Conservation (phyloP, 2,888 invertebrate species). For the Erannis defoliaria region DNA sequence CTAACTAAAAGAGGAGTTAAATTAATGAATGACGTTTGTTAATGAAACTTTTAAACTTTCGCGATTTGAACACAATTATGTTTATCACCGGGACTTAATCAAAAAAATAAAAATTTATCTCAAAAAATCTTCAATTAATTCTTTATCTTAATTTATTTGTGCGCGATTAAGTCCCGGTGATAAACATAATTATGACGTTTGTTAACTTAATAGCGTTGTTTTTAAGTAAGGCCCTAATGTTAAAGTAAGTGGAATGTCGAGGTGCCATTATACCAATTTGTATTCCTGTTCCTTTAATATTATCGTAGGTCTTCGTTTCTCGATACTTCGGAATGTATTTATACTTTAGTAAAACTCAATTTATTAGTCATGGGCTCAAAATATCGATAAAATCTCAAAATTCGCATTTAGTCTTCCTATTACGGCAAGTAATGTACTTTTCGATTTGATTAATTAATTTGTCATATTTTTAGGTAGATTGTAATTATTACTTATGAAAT, state of each 20-base stretch:
- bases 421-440: constrained; percentile 68
- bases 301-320: constrained; percentile 60
- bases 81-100: too few relatives aligned
- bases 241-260: constrained; percentile 78
- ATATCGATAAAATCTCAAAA: constrained; percentile 59
- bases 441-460: constrained; percentile 65
- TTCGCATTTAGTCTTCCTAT: constrained; percentile 79
- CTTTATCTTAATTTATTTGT: too few relatives aligned
- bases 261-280: constrained; percentile 84
- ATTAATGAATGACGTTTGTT: too few relatives aligned
- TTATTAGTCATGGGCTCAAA: constrained; percentile 67
- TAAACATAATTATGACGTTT: too few relatives aligned
- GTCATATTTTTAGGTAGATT: constrained; percentile 70
- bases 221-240: too few relatives aligned
- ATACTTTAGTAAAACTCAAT: constrained; percentile 49
- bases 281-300: constrained; percentile 65
- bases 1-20: too few relatives aligned
- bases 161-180: too few relatives aligned
- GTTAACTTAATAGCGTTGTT: too few relatives aligned
- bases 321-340: constrained; percentile 52
- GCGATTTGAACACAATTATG: too few relatives aligned
- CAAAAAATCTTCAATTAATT: too few relatives aligned
- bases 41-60: too few relatives aligned
- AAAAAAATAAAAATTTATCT: too few relatives aligned
- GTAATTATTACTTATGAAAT: constrained; percentile 55